These are phyloP conservation scores for Petrolisthes cinctipes DNA, from an alignment of 2,888 invertebrate species.

Conservation along the genomic window DNA sequence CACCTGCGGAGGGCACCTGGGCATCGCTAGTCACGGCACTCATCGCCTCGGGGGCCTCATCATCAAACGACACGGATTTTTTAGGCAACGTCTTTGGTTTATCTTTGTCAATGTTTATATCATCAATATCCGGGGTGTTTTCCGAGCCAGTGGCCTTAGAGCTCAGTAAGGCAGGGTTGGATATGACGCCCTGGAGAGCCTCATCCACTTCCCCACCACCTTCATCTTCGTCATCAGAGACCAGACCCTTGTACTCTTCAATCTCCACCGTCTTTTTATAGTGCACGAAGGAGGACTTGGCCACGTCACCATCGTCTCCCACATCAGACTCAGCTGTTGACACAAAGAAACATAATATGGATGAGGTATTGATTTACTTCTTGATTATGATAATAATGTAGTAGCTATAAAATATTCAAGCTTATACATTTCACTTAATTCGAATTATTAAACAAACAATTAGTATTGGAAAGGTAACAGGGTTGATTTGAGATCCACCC, in stretches of 20 bases:
- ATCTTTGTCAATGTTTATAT: background rate
- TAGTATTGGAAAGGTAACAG: background rate
- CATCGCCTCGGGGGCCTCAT: conserved; percentile 24
- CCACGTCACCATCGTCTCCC: conserved; percentile 34
- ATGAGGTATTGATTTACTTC: no score
- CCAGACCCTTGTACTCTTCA: conserved; percentile 39
- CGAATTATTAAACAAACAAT: background rate
- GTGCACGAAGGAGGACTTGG: conserved; percentile 41
- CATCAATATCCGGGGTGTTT: background rate
- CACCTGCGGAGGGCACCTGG: background rate
- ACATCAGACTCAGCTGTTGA: conserved; percentile 51
- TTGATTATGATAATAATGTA: background rate
- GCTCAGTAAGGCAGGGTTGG: conserved; percentile 20
- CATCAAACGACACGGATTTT: conserved; percentile 48
- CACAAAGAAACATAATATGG: no score
- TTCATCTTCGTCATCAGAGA: conserved; percentile 29
- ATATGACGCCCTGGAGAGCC: background rate
- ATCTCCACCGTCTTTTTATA: conserved; percentile 38
- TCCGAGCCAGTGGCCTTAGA: background rate
- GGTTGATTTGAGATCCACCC: background rate
- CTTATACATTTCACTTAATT: background rate
- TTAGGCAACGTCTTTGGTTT: background rate
- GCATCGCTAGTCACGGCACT: background rate
- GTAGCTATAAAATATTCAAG: background rate
- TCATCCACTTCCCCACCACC: background rate